Percentiles rank a stretch among this genome's conserved stretches.
These are phyloP conservation scores for Eristalinus aeneus DNA, from an alignment of 2,888 invertebrate species.

Conservation along the genomic window DNA sequence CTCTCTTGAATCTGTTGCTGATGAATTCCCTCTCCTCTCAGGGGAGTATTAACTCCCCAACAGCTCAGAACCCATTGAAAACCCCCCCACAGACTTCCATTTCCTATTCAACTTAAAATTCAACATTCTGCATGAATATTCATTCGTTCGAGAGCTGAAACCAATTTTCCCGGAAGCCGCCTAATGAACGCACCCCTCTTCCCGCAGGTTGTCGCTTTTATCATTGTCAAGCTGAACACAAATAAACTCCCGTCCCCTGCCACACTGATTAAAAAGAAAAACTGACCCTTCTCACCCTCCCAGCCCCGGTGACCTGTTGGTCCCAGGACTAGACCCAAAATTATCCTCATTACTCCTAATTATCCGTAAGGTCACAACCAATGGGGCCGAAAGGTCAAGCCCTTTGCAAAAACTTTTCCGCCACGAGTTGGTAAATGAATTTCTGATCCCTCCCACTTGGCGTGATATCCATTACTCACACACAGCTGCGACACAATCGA, in stretches of 20 bases:
- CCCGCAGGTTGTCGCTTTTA: not conserved
- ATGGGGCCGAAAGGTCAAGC: slow-evolving; percentile 9
- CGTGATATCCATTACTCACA: not conserved
- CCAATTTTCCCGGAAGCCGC: not conserved
- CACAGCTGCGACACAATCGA: not conserved
- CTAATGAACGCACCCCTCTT: not conserved
- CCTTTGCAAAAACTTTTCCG: not conserved
- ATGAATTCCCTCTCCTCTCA: too few species aligned
- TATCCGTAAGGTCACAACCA: slow-evolving; percentile 7
- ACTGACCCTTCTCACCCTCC: not conserved
- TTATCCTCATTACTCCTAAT: slow-evolving; percentile 12
- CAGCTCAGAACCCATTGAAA: too few species aligned
- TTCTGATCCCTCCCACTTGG: not conserved
- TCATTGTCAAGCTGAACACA: not conserved
- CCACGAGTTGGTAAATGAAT: not conserved
- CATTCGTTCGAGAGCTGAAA: not conserved
- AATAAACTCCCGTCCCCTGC: not conserved
- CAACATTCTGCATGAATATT: not conserved
- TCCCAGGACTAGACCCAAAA: not conserved
- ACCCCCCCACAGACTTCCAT: not conserved
- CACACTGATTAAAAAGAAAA: not conserved
- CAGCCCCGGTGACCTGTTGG: not conserved
- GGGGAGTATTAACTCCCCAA: too few species aligned
- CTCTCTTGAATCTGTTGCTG: too few species aligned
- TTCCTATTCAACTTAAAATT: not conserved